Base-by-base conservation (phyloP, 2,113 vertebrate genomes). In the Eidolon helvum region DNA sequence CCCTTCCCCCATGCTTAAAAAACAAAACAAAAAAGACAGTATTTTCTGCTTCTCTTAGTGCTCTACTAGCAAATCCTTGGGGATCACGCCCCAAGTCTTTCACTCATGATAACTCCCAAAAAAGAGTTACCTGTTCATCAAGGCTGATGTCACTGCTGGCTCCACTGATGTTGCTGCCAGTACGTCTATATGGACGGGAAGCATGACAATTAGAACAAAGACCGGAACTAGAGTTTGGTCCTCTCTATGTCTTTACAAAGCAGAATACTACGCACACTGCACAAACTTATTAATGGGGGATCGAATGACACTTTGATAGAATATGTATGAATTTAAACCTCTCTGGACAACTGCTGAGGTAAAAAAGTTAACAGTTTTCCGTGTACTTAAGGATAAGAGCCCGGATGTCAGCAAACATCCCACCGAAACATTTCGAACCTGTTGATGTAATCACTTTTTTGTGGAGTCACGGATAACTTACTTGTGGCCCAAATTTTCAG, bases 151-250 rank as follows among this genome's bases (percentile, higher is more conserved):
- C 99, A 12, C 98, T 99, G 98, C 99, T 99, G 98, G 99, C 98
- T 18, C 99, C 99, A 0, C 99, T 99, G 91, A 99, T 98, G 72
- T 99, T 99, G 98, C 99, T 99, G 97, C 99, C 99, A 0, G 99
- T 99, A 90, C 99, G 99, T 97, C 99, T 99, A 97, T 35, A 30
- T 5, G 2, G 80, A 89, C 3, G 57, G 63, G 55, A 96, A 94
- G 66, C 0, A 40, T 0, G 9, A 79, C 69, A 65, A 78, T 95
- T 5, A 97, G 86, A 75, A 38, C 12, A 30, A 85, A 69, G 57
- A 16, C 12, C 48, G 77, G 15, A 86, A 43, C 50, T 10, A 16
- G 55, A 93, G 40, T 45, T 24, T 18, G 30, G 87, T 53, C 48
- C 69, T 78, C 1, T 1, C 35, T 18, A 18, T 33, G 26, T 85